Conservation (phyloP, 2,113 vertebrate species). For the Grus americana region DNA sequence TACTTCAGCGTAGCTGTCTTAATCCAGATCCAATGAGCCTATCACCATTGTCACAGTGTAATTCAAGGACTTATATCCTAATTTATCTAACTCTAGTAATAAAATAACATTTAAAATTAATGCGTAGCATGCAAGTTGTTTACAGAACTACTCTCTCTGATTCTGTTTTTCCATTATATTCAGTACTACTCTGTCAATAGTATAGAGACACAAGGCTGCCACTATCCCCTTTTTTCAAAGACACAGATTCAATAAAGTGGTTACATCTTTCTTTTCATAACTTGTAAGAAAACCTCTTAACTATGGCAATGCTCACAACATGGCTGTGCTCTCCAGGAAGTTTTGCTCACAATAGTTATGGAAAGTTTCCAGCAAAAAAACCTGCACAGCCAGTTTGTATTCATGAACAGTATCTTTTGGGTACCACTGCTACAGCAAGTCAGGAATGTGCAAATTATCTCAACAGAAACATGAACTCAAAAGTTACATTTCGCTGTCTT, state of each 20-base stretch:
- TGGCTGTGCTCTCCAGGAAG: neutral
- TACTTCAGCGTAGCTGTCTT: neutral
- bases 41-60: neutral
- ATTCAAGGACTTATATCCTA: neutral
- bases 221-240: neutral
- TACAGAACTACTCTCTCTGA: neutral
- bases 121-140: neutral
- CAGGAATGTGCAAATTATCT: neutral
- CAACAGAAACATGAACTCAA: neutral
- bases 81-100: neutral
- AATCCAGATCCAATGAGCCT: neutral
- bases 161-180: neutral
- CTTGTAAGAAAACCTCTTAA: neutral
- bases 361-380: neutral
- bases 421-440: neutral
- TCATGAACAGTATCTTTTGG: neutral
- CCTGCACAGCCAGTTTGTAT: neutral
- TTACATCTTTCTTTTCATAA: neutral
- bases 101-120: neutral
- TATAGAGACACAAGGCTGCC: neutral
- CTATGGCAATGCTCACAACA: neutral
- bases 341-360: neutral
- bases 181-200: neutral
- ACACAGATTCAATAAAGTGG: neutral
- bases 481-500: neutral